Evolutionary conservation across 2,888 invertebrate genomes (phyloP).

Genomic region (Leucozona laternaria): DNA sequence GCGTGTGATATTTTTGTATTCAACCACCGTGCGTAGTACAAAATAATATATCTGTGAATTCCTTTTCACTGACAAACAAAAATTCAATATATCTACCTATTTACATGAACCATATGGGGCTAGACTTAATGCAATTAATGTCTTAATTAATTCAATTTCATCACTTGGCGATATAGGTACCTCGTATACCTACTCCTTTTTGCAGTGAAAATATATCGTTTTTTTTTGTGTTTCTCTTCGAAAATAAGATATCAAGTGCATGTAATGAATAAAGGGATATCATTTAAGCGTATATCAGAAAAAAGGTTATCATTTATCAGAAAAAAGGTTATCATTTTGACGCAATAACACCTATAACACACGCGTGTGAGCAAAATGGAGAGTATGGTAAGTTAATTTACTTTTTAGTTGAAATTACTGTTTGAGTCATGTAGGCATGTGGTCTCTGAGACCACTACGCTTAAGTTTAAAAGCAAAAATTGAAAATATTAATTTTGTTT

Average conservation of each 20-base stretch:
- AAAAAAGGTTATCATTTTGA: background rate
- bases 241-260: background rate
- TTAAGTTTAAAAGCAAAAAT: too few relatives aligned
- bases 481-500: too few relatives aligned
- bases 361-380: background rate
- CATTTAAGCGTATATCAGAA: background rate
- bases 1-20: background rate
- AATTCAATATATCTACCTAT: background rate
- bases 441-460: too few relatives aligned
- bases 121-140: constrained; percentile 51
- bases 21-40: background rate
- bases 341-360: background rate
- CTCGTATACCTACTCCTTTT: background rate
- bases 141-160: constrained; percentile 41
- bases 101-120: constrained; percentile 11
- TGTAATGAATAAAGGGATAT: background rate
- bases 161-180: constrained; percentile 21
- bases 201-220: background rate
- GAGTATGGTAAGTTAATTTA: background rate
- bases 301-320: background rate
- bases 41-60: constrained; percentile 10
- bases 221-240: background rate
- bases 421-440: too few relatives aligned
- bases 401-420: too few relatives aligned
- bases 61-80: background rate